Conservation (phyloP, 2,797 vertebrate species). For the Taenioides sp. region DNA sequence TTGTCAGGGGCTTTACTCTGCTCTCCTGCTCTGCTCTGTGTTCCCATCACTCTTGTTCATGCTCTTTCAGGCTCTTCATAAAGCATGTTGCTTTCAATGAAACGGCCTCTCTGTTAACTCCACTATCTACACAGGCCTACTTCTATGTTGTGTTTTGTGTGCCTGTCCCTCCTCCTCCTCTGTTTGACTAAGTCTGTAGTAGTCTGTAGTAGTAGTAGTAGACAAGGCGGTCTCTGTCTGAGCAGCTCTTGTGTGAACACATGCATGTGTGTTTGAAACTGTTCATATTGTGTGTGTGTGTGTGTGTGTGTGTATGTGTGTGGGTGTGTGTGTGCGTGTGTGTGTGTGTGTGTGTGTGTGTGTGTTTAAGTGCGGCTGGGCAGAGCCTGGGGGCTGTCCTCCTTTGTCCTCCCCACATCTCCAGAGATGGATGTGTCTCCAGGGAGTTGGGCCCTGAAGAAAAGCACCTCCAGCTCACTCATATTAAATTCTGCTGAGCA, state of each 20-base stretch:
- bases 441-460: conserved; percentile 75
- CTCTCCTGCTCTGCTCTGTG: conserved; percentile 10
- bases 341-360: conserved; percentile 22
- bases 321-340: conserved; percentile 14
- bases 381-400: conserved; percentile 71
- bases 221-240: conserved; percentile 79
- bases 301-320: conserved; percentile 21
- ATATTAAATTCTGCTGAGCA: conserved; percentile 85
- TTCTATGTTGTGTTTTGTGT: conserved; percentile 47
- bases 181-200: conserved; percentile 70
- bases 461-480: conserved; percentile 74
- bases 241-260: conserved; percentile 65
- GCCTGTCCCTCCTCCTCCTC: conserved; percentile 40
- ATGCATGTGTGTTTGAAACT: conserved; percentile 64
- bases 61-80: conserved; percentile 40
- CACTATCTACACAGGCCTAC: conserved; percentile 30
- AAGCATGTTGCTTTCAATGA: conserved; percentile 47
- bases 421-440: conserved; percentile 82
- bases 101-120: conserved; percentile 46
- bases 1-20: conserved; percentile 55
- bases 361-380: conserved; percentile 59
- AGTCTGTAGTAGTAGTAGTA: conserved; percentile 69
- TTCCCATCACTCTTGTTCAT: conserved; percentile 19
- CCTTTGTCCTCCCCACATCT: conserved; percentile 79
- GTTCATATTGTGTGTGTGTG: conserved; percentile 54